Evolutionary conservation across 2,797 vertebrate genomes (phyloP).

Genomic region (Sparus aurata): DNA sequence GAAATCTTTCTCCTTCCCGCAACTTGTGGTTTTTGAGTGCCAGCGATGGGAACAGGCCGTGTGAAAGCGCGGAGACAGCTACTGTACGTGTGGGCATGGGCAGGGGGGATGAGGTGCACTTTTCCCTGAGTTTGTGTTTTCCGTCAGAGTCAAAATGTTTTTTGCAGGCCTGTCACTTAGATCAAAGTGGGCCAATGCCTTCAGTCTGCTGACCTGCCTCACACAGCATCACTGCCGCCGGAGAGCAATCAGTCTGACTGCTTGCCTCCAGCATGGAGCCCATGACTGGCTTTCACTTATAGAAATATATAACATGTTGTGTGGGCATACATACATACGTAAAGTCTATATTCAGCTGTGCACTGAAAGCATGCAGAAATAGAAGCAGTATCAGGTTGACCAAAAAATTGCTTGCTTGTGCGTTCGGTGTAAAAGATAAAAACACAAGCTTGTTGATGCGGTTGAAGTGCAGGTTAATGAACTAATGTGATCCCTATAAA

Average conservation of each 20-base stretch:
- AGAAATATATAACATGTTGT: background rate
- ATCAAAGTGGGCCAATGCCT: conserved; percentile 52
- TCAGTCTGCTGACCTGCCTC: conserved; percentile 24
- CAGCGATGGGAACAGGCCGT: conserved; percentile 27
- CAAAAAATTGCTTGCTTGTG: background rate
- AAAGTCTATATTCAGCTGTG: background rate
- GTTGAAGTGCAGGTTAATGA: too few relatives aligned
- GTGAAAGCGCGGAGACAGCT: conserved; percentile 42
- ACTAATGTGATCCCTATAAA: too few relatives aligned
- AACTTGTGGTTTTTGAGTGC: conserved; percentile 68
- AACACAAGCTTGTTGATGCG: too few relatives aligned
- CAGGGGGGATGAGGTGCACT: conserved; percentile 27
- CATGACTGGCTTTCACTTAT: background rate
- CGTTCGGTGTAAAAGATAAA: background rate
- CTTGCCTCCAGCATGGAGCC: background rate
- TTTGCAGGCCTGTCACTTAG: conserved; percentile 43
- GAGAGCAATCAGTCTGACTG: background rate
- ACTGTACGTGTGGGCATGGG: conserved; percentile 29
- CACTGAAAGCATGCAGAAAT: background rate
- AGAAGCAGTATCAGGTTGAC: too few relatives aligned
- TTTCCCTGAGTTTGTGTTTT: conserved; percentile 52
- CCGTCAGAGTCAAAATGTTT: conserved; percentile 57
- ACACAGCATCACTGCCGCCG: conserved; percentile 5
- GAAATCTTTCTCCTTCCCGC: conserved; percentile 56
- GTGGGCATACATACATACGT: background rate